Evolutionary conservation across 2,888 invertebrate genomes (phyloP).

Genomic region (Reticulitermes lucifugus): DNA sequence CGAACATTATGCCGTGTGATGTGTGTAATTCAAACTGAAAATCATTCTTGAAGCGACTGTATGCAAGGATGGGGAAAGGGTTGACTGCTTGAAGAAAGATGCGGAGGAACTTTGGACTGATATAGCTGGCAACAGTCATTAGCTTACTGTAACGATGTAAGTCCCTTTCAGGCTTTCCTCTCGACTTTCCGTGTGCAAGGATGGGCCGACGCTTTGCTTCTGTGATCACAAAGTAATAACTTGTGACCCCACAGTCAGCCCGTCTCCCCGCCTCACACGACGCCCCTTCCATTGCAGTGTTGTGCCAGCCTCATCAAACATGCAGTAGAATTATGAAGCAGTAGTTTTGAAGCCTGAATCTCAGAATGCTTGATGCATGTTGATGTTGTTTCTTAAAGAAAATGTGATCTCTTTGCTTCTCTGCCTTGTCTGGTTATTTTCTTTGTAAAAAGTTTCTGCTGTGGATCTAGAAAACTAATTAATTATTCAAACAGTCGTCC

Average conservation of each 20-base stretch:
- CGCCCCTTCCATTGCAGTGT: not conserved
- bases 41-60: no score
- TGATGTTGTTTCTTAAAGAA: not conserved
- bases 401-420: not conserved
- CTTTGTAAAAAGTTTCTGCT: not conserved
- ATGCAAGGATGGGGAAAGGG: no score
- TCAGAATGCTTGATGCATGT: not conserved
- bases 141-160: no score
- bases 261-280: not conserved
- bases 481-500: conserved; percentile 8
- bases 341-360: not conserved
- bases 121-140: no score
- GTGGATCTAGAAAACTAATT: not conserved
- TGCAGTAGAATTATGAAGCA: not conserved
- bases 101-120: no score
- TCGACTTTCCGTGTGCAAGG: no score
- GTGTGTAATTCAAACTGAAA: no score
- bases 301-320: not conserved
- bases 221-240: conserved; percentile 1
- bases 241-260: not conserved
- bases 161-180: no score
- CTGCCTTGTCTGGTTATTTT: not conserved
- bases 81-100: no score
- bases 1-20: no score
- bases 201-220: not conserved